Evolutionary conservation across 1,140 invertebrate species (phyloP).

Genomic region (Drosophila tani): DNA sequence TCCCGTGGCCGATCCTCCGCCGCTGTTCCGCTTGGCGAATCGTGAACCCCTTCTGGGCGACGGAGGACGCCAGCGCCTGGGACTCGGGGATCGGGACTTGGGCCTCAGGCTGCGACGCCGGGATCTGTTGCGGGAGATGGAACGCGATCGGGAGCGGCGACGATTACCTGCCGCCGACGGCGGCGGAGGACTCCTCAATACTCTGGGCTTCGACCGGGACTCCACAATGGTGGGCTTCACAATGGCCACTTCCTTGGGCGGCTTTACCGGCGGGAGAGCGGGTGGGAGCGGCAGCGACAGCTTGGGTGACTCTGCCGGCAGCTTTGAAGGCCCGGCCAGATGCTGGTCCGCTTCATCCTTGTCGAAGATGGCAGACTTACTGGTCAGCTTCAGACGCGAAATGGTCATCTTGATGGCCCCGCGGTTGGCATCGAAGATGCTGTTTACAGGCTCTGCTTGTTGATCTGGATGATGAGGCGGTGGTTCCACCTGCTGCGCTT

Average conservation of each 20-base stretch:
- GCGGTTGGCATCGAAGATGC: constrained; percentile 78
- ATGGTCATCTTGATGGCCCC: constrained; percentile 80
- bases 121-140: constrained; percentile 43
- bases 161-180: neutral
- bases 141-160: constrained; percentile 59
- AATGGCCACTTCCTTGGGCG: constrained; percentile 73
- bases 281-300: neutral
- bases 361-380: constrained; percentile 74
- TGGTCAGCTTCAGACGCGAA: constrained; percentile 71
- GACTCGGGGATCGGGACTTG: constrained; percentile 63
- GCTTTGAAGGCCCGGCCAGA: neutral
- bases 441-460: constrained; percentile 55
- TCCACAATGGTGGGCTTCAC: constrained; percentile 81
- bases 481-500: neutral
- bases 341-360: constrained; percentile 60
- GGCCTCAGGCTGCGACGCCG: constrained; percentile 39
- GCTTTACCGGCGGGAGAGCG: constrained; percentile 2
- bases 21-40: constrained; percentile 12
- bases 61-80: constrained; percentile 51
- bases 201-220: constrained; percentile 39
- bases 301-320: constrained; percentile 38
- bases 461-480: neutral
- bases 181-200: constrained; percentile 26
- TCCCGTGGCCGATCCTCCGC: constrained; percentile 3
- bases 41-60: constrained; percentile 43